Base-by-base conservation (phyloP, 2,888 invertebrate genomes). In the Dicyrtomina minuta region DNA sequence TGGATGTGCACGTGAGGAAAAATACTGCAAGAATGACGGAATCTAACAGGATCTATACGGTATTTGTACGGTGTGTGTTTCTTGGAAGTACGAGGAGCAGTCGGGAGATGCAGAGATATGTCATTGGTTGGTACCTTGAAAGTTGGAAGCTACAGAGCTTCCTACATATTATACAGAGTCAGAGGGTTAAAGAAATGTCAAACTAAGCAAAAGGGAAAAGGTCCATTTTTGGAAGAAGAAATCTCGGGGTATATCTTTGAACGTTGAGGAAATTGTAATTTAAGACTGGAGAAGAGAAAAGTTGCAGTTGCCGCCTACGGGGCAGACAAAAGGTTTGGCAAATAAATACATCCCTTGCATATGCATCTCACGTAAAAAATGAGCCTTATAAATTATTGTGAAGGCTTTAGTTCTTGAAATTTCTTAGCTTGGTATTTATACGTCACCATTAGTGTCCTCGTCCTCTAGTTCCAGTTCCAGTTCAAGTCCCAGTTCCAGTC, bases 281-380 rank as follows among this genome's bases (percentile, higher is more conserved):
- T 61, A 61, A 24, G 20, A 46, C 46, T 61, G n/a, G 22, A 12
- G 15, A 15, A 58, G 46, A 61, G n/a, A n/a, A n/a, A 33, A 33
- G 33, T 33, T 33, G 33, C 4, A 61, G 46, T 61, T 61, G 46
- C 61, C 61, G 61, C 61, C 61, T 46, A 61, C 44, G 46, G 61
- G 46, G n/a, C 26, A 58, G 20, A 56, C 27, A 49, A 39, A 39
- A 39, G 6, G 39, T 49, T 64, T 64, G 64, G 64, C 64, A 64
- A 64, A 64, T 64, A 64, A 64, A 64, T 64, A 64, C 64, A 51
- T 64, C 64, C 51, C 64, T 51, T 64, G 64, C 64, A 64, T 51
- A 64, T 64, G 64, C 64, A 64, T 64, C 39, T 49, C 15, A 8
- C 6, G 51, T 64, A 51, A 64, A 64, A 64, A 51, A 64, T 64